Conservation (phyloP, 2,797 vertebrate genomes). For the Sebastes paucispinis region DNA sequence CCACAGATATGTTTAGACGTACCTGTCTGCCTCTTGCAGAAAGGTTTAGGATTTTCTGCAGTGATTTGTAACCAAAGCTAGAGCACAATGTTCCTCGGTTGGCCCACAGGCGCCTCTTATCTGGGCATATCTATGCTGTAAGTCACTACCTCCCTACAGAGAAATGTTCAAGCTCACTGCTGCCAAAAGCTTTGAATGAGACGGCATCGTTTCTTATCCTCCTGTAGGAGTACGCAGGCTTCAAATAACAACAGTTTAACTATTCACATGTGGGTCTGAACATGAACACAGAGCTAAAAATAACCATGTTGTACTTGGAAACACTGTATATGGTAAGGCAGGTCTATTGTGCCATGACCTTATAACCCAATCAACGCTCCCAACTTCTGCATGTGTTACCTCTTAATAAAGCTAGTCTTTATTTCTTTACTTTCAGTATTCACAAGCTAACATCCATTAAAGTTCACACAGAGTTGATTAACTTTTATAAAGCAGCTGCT, state of each 20-base stretch:
- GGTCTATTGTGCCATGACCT: slow-evolving; percentile 35
- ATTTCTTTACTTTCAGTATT: slow-evolving; percentile 3
- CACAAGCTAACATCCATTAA: not conserved
- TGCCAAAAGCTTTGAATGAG: slow-evolving; percentile 59
- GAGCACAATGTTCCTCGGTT: slow-evolving; percentile 21
- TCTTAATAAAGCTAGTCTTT: slow-evolving; percentile 34
- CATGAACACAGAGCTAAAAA: slow-evolving; percentile 73
- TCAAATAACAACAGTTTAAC: slow-evolving; percentile 58
- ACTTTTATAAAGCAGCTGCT: not conserved
- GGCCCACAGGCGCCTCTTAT: slow-evolving; percentile 65
- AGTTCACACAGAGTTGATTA: not conserved
- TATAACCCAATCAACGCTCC: slow-evolving; percentile 21
- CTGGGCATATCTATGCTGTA: slow-evolving; percentile 62
- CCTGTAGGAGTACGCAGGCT: slow-evolving; percentile 31
- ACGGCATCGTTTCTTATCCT: slow-evolving; percentile 51
- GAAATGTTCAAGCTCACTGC: slow-evolving; percentile 54
- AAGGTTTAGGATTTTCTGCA: slow-evolving; percentile 25
- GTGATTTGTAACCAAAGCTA: slow-evolving; percentile 44
- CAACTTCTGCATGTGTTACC: slow-evolving; percentile 6
- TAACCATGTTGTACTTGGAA: slow-evolving; percentile 70
- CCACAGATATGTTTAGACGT: not conserved
- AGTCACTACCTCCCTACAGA: slow-evolving; percentile 65
- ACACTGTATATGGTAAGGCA: slow-evolving; percentile 77
- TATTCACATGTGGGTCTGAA: slow-evolving; percentile 58
- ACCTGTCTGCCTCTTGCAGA: not conserved